These are phyloP conservation scores for Sinotaia quadrata DNA, from an alignment of 2,888 invertebrate species.

Conservation along the genomic window DNA sequence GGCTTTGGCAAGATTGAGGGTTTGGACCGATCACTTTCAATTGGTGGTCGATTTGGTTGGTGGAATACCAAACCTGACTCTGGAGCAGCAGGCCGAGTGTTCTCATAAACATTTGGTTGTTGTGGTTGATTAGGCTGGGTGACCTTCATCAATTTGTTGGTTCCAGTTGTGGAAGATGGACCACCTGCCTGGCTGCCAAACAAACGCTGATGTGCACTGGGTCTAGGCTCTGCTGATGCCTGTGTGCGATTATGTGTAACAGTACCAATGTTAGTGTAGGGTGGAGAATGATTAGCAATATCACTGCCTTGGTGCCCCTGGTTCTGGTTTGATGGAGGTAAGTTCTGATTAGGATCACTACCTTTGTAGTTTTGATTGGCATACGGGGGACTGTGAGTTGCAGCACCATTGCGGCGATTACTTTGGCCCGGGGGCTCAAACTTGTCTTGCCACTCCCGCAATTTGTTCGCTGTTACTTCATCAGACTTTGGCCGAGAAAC, in stretches of 20 bases:
- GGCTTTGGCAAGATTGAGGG: conserved; percentile 56
- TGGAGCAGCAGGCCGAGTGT: conserved; percentile 55
- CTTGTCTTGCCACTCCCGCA: conserved; percentile 64
- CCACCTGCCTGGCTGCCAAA: conserved; percentile 25
- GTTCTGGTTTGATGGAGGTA: conserved; percentile 14
- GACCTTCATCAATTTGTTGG: conserved; percentile 5
- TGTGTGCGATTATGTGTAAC: conserved; percentile 32
- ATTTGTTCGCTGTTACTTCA: conserved; percentile 53
- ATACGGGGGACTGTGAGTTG: conserved; percentile 31
- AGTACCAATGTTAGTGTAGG: conserved; percentile 45
- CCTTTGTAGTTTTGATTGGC: conserved; percentile 28
- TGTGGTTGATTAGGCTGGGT: conserved; percentile 49
- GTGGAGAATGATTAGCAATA: conserved; percentile 32
- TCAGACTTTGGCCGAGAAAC: conserved; percentile 55
- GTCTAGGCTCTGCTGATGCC: conserved; percentile 24
- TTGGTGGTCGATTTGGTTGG: conserved; percentile 49
- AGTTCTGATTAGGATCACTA: not conserved
- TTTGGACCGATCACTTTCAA: conserved; percentile 40
- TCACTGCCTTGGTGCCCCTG: conserved; percentile 12
- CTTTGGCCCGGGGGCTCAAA: conserved; percentile 42
- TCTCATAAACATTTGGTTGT: conserved; percentile 65
- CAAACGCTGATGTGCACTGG: conserved; percentile 36
- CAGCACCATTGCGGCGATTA: conserved; percentile 10
- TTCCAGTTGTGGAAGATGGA: not conserved
- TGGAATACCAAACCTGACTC: conserved; percentile 62